Evolutionary conservation across 2,797 vertebrate genomes (phyloP).

Genomic region (Micrastur ruficollis): DNA sequence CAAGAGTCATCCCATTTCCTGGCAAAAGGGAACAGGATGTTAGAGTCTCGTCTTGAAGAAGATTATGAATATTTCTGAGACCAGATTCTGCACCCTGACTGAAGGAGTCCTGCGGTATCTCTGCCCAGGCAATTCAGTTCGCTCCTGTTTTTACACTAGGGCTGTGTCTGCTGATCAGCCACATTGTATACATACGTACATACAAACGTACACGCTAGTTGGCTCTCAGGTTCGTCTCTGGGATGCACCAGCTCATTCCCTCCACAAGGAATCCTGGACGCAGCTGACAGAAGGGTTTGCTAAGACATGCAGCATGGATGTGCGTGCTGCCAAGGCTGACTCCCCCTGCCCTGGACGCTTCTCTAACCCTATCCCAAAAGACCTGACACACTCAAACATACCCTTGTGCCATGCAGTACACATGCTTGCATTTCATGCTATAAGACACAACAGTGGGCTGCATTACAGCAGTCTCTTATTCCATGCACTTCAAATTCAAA

Average conservation of each 20-base stretch:
- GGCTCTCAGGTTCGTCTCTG: not conserved
- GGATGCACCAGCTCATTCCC: not conserved
- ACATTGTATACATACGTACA: not conserved
- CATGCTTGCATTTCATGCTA: not conserved
- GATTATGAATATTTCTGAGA: not conserved
- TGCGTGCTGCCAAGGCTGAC: not conserved
- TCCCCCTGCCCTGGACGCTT: not conserved
- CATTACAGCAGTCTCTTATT: not conserved
- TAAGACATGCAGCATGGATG: not conserved
- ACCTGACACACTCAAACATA: not conserved
- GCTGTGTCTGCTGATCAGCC: not conserved
- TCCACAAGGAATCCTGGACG: not conserved
- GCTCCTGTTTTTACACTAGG: not conserved
- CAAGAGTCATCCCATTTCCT: not conserved
- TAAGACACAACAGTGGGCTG: not conserved
- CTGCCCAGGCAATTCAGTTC: not conserved
- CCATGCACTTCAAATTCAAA: not conserved
- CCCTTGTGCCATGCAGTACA: not conserved
- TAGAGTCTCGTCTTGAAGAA: not conserved
- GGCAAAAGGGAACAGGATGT: not conserved
- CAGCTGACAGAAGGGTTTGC: not conserved
- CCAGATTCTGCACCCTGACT: not conserved
- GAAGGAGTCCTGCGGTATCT: not conserved
- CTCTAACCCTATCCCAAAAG: not conserved
- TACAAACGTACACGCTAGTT: fast-evolving